phyloP scores from a whole-genome alignment of 2,797 vertebrate species.

The Spheniscus humboldti region DNA sequence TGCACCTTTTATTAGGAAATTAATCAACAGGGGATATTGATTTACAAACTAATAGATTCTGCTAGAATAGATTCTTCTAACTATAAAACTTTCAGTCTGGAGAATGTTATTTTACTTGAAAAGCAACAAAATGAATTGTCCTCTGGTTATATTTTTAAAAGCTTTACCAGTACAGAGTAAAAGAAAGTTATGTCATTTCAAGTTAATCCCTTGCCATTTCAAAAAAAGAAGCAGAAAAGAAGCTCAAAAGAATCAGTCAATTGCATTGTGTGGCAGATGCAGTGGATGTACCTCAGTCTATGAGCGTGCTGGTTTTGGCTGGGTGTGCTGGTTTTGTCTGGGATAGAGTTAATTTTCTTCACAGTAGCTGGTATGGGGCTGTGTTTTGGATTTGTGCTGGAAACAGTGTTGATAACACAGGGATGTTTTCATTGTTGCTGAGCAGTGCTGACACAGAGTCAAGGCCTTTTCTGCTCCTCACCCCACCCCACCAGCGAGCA shows the following conservation, averaged over 20 bases:
- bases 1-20: slow-evolving; percentile 24
- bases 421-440: too few relatives aligned
- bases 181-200: not conserved
- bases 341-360: too few relatives aligned
- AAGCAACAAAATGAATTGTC: not conserved
- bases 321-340: too few relatives aligned
- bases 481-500: too few relatives aligned
- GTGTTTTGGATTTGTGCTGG: too few relatives aligned
- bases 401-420: too few relatives aligned
- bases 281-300: not conserved
- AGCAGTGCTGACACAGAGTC: too few relatives aligned
- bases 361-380: too few relatives aligned
- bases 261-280: not conserved
- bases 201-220: not conserved
- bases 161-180: not conserved
- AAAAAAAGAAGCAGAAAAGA: not conserved
- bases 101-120: not conserved
- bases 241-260: not conserved
- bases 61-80: slow-evolving; percentile 8
- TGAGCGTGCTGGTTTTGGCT: not conserved
- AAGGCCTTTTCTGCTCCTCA: too few relatives aligned
- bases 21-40: slow-evolving; percentile 37
- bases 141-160: not conserved
- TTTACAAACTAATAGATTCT: slow-evolving; percentile 21
- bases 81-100: not conserved